Conservation (phyloP, 1,140 invertebrate genomes). For the Matsumurasca onukii region DNA sequence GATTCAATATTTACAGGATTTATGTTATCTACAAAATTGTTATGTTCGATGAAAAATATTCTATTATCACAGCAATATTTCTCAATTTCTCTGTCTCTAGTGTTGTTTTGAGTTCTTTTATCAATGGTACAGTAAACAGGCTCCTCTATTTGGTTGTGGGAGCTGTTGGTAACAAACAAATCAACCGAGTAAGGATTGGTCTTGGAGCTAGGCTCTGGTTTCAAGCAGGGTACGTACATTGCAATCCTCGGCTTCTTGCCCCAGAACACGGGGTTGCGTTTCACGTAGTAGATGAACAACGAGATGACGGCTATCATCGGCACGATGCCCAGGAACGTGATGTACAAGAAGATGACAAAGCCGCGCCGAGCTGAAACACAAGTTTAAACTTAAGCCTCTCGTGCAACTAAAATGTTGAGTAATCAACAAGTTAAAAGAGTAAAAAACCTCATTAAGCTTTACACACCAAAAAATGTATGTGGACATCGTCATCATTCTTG, state of each 20-base stretch:
- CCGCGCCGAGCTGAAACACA: constrained; percentile 66
- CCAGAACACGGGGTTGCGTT: constrained; percentile 35
- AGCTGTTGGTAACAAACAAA: background rate
- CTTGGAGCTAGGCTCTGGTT: no score
- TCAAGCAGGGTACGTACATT: constrained; percentile 34
- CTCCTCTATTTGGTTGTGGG: background rate
- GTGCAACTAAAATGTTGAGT: no score
- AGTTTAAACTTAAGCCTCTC: no score
- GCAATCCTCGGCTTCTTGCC: constrained; percentile 39
- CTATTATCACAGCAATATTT: background rate
- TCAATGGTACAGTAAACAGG: background rate
- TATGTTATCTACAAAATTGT: no score
- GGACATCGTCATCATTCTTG: no score
- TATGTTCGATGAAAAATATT: background rate
- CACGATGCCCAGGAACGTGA: constrained; percentile 81
- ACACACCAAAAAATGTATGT: no score
- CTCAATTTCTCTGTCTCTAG: no score
- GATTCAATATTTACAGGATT: no score
- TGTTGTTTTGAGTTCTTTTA: background rate
- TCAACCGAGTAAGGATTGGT: background rate
- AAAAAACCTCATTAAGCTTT: no score
- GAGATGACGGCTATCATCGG: constrained; percentile 64
- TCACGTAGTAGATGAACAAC: constrained; percentile 67
- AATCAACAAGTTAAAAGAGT: no score
- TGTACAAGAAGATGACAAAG: constrained; percentile 71